These are phyloP conservation scores for Drosophila mimetica DNA, from an alignment of 2,888 invertebrate genomes.

Conservation along the genomic window DNA sequence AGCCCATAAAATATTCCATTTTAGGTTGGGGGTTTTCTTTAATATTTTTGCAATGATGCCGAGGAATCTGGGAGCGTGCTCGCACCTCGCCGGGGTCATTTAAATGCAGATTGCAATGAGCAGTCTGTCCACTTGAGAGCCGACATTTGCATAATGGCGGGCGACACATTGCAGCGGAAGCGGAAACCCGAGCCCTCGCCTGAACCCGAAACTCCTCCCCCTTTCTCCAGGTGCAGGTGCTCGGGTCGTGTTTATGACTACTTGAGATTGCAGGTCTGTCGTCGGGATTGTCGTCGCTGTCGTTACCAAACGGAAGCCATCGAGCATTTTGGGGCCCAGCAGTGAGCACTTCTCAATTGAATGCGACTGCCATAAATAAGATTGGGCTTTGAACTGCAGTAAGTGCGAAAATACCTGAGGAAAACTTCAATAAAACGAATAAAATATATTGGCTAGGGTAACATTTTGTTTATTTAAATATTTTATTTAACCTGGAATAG, in stretches of 20 bases:
- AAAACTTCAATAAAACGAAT: background rate
- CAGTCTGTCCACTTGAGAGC: constrained; percentile 36
- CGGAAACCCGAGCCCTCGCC: constrained; percentile 58
- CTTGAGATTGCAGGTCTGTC: constrained; percentile 56
- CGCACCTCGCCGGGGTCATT: constrained; percentile 68
- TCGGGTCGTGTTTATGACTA: constrained; percentile 72
- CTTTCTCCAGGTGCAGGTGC: constrained; percentile 57
- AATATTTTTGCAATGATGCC: constrained; percentile 74
- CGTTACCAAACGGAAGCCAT: constrained; percentile 55
- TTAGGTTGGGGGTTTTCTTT: constrained; percentile 19
- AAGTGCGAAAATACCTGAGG: background rate
- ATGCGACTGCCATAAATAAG: constrained; percentile 18
- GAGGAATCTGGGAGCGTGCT: constrained; percentile 60
- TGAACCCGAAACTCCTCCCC: constrained; percentile 2
- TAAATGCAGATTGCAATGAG: constrained; percentile 78
- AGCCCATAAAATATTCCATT: constrained; percentile 23
- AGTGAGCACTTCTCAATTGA: constrained; percentile 55
- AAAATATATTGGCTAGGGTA: background rate
- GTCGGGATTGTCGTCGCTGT: constrained; percentile 46
- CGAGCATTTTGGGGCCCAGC: constrained; percentile 35
- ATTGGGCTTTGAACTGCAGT: background rate
- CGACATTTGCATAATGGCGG: constrained; percentile 71
- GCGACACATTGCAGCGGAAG: constrained; percentile 77
- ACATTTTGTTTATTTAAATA: no score
- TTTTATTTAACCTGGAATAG: no score